phyloP scores from a whole-genome alignment of 2,888 invertebrate species.

The Actias luna region DNA sequence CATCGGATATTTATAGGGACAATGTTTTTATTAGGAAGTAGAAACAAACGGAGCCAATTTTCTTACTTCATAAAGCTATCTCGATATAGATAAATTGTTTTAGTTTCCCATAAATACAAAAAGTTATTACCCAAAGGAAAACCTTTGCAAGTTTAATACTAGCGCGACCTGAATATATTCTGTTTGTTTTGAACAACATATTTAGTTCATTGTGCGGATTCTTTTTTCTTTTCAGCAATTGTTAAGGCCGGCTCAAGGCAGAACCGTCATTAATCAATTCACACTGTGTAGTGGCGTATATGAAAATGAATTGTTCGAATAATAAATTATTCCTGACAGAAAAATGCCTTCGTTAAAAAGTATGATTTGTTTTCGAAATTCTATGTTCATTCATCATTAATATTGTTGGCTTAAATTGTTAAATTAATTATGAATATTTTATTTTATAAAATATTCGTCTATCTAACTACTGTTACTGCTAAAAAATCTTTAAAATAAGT shows the following conservation, averaged over 20 bases:
- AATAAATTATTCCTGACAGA: conserved; percentile 43
- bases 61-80: background rate
- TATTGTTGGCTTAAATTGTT: too few species aligned
- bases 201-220: conserved; percentile 16
- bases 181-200: conserved; percentile 11
- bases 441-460: too few species aligned
- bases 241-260: conserved; percentile 38
- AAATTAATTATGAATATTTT: too few species aligned
- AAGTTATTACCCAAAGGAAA: background rate
- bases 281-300: conserved; percentile 46
- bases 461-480: too few species aligned
- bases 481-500: too few species aligned
- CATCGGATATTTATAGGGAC: conserved; percentile 45
- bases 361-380: conserved; percentile 14
- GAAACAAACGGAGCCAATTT: conserved; percentile 26
- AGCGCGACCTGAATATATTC: background rate
- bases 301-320: conserved; percentile 54
- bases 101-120: background rate
- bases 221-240: conserved; percentile 30
- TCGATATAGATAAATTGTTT: background rate
- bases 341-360: conserved; percentile 38
- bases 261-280: conserved; percentile 53
- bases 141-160: background rate
- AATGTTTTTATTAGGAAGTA: conserved; percentile 41
- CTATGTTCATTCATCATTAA: background rate